These are phyloP conservation scores for Microchirus variegatus DNA, from an alignment of 2,797 vertebrate species.

Conservation along the genomic window DNA sequence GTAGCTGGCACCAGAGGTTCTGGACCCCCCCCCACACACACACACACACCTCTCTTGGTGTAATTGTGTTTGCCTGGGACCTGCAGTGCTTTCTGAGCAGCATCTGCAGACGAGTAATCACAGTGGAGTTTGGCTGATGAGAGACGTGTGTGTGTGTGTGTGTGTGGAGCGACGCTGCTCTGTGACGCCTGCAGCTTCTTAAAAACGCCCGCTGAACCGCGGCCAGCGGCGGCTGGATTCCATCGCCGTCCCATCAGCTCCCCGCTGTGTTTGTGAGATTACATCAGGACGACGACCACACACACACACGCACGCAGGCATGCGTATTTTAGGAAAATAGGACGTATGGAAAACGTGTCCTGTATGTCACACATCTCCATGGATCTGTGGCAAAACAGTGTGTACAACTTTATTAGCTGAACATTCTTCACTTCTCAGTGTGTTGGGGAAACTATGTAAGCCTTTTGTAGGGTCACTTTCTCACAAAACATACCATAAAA, in stretches of 20 bases:
- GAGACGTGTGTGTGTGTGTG: conserved; percentile 51
- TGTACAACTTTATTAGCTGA: too few relatives aligned
- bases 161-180: conserved; percentile 41
- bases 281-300: conserved; percentile 27
- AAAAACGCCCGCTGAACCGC: conserved; percentile 35
- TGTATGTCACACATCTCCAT: too few relatives aligned
- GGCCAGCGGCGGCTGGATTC: conserved; percentile 37
- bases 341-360: neutral
- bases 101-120: conserved; percentile 58
- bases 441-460: too few relatives aligned
- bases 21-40: conserved; percentile 67
- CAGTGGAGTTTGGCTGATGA: conserved; percentile 55
- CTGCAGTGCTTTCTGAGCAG: conserved; percentile 52
- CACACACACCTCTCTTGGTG: too few relatives aligned
- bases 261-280: conserved; percentile 41
- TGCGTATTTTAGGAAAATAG: neutral
- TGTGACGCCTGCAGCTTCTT: conserved; percentile 61
- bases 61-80: conserved; percentile 51
- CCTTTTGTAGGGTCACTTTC: too few relatives aligned
- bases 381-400: too few relatives aligned
- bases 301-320: conserved; percentile 24
- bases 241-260: conserved; percentile 32
- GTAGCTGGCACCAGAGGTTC: conserved; percentile 36
- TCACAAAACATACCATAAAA: too few relatives aligned
- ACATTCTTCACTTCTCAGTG: too few relatives aligned